These are phyloP conservation scores for Sicus ferrugineus DNA, from an alignment of 2,888 invertebrate species.

Conservation along the genomic window DNA sequence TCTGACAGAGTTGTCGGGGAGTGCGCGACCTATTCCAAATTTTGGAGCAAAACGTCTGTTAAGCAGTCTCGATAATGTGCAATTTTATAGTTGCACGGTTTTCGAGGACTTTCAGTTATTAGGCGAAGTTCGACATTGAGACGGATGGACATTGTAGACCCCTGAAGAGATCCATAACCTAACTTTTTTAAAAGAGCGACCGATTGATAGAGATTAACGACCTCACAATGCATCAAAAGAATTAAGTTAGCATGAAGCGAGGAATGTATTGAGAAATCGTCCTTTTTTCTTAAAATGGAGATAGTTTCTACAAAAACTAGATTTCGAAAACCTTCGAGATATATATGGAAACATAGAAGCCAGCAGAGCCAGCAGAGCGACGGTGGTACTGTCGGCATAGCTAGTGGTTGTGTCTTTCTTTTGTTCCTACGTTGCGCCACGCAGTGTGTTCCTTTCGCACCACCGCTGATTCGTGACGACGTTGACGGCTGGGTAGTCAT, in stretches of 20 bases:
- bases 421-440: constrained; percentile 26
- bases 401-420: constrained; percentile 35
- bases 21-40: too few species aligned
- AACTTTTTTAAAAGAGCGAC: constrained; percentile 31
- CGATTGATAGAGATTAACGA: neutral
- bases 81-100: neutral
- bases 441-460: constrained; percentile 31
- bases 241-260: too few species aligned
- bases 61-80: neutral
- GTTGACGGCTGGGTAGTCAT: constrained; percentile 17
- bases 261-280: neutral
- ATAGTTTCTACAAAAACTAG: constrained; percentile 11
- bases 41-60: neutral
- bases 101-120: neutral
- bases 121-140: neutral
- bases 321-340: constrained; percentile 40
- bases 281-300: neutral
- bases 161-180: constrained; percentile 37
- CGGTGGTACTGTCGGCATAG: constrained; percentile 13
- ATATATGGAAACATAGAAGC: constrained; percentile 40
- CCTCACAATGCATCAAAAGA: neutral
- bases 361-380: constrained; percentile 33
- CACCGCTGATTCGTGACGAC: constrained; percentile 32
- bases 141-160: constrained; percentile 11
- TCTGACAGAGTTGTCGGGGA: neutral